phyloP scores from a whole-genome alignment of 2,888 invertebrate species.

The Leptothorax acervorum region DNA sequence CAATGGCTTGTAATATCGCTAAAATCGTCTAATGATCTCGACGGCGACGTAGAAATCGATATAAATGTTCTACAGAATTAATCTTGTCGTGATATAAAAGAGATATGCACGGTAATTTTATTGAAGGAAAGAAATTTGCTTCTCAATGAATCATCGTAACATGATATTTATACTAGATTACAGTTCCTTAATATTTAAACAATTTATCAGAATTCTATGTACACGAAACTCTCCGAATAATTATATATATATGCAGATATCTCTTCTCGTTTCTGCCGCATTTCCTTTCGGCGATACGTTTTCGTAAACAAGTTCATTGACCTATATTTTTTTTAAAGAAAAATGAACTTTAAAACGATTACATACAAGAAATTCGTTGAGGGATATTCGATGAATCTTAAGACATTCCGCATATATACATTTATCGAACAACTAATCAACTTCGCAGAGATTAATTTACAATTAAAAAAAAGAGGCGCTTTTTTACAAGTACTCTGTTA shows the following conservation, averaged over 20 bases:
- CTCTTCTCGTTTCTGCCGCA: neutral
- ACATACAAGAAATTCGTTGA: neutral
- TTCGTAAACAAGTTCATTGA: neutral
- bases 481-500: conserved; percentile 67
- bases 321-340: neutral
- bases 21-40: conserved; percentile 27
- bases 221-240: conserved; percentile 35
- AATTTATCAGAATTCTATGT: conserved; percentile 39
- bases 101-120: conserved; percentile 41
- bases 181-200: conserved; percentile 39
- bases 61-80: conserved; percentile 12
- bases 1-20: conserved; percentile 19
- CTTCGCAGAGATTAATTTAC: conserved; percentile 61
- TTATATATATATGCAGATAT: conserved; percentile 7
- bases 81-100: conserved; percentile 12
- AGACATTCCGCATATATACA: conserved; percentile 19
- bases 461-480: conserved; percentile 60
- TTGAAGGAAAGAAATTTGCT: conserved; percentile 29
- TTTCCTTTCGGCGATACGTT: neutral
- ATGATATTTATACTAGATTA: conserved; percentile 55
- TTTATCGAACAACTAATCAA: conserved; percentile 46
- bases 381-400: neutral
- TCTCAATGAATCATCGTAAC: conserved; percentile 37
- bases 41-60: conserved; percentile 6
- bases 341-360: neutral